Evolutionary conservation across 2,888 invertebrate genomes (phyloP), one percentile per base, ranked within the genome.

Genomic region (Aphodius granarius): DNA sequence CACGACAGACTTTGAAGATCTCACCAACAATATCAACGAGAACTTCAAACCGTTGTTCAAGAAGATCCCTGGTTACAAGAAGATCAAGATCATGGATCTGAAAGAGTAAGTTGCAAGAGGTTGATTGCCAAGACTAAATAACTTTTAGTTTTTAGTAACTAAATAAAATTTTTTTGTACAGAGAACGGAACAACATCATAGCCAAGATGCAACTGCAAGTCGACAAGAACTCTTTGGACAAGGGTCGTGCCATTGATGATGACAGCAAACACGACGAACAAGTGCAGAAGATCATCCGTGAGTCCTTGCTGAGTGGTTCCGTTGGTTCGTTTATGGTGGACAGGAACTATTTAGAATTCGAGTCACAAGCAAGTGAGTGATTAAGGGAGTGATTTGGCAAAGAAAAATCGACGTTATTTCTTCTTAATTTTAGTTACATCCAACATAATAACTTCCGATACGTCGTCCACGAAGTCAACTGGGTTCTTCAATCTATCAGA

Each of bases 271-370:
- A 83, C 71, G 84, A 86, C 73, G 84, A 85, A 63, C 81, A 84
- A 75, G 81, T 87, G 82, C 90, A 92, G 83, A 87, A 90, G 21
- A 91, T 92, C 0, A 87, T 97, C 1, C 87, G 90, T 77, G 93
- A 94, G 65, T 93, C 93, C 9, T 89, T 97, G 0, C 89, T 91
- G 1, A 89, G 88, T 0, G 96, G 96, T 4, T 90, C 89, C 82
- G 92, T 96, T 5, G 97, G 96, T 0, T 92, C 93, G 23, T 86
- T 97, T 0, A 92, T 91, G 20, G 92, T 97, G 0, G 96, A 97
- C 86, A 95, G 96, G 0, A 91, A 92, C 77, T 96, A 93, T 85
- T 87, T 96, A 76, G 91, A 93, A 73, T 92, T 95, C 81, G 91
- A 92, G 82, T 91, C 94, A 1, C 90, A 91, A 78, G 90, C 91